Base-by-base conservation (phyloP, 1,140 invertebrate species). In the Pseudomyrmex gracilis region DNA sequence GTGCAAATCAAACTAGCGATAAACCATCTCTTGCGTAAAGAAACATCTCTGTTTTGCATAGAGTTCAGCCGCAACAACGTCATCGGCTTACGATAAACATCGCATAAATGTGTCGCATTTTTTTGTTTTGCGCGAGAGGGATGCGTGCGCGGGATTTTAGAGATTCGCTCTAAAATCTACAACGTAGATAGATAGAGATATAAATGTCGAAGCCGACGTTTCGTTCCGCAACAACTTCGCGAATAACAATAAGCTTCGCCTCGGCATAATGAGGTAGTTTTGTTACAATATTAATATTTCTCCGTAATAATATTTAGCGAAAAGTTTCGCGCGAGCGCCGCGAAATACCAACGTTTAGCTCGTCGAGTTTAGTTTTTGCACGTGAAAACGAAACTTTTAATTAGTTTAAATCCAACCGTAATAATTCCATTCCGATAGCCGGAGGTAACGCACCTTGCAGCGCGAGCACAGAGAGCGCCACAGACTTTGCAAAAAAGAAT, bases 251-350 rank as follows among this genome's bases (percentile, higher is more conserved):
- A 55, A n/a, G n/a, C n/a, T n/a, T n/a, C 43, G 43, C 49, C 53
- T 43, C 4, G 53, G 67, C 13, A 77, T n/a, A 77, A 77, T 55
- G 45, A 77, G 58, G 12, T 67, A 77, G 13, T 68, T 68, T 66
- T 66, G 66, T 66, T 68, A 67, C 17, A 77, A 77, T 77, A 77
- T 67, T 77, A 67, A 77, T 77, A 57, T 17, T 55, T 34, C 34
- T 24, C 45, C 43, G 17, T 17, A 55, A 77, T 77, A 34, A 34
- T 34, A 34, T 77, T 45, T 22, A 13, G 34, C 34, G 9, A 17
- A 68, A 68, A 77, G 63, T 78, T 58, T 57, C 20, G 34, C 34
- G 34, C 34, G 5, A 0, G 15, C 17, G 51, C 51, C 64, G 20
- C 53, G 58, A 34, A n/a, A 68, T 58, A 70, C 70, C 43, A n/a